Evolutionary conservation across 2,888 invertebrate genomes (phyloP).

Genomic region (Globia sparganii): DNA sequence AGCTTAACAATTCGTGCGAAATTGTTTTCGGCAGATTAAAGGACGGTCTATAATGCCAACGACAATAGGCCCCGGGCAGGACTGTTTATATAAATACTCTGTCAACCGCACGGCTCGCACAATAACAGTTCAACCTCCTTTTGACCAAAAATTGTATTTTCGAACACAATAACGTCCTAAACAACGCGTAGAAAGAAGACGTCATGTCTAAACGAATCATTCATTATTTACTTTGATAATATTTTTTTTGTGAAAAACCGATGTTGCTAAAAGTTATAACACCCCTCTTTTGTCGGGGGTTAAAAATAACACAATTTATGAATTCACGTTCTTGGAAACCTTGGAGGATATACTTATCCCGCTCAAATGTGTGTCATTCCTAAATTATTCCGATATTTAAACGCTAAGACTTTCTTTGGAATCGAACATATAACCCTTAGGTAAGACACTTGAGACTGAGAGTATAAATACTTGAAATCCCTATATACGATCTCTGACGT

Average conservation of each 20-base stretch:
- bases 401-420: neutral
- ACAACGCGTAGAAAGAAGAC: constrained; percentile 72
- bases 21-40: constrained; percentile 82
- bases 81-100: constrained; percentile 83
- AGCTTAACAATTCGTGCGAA: constrained; percentile 65
- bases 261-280: constrained; percentile 26
- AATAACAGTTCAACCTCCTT: constrained; percentile 78
- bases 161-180: constrained; percentile 76
- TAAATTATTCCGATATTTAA: neutral
- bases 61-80: constrained; percentile 77
- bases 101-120: constrained; percentile 83
- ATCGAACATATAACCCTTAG: constrained; percentile 2
- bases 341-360: constrained; percentile 7
- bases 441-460: neutral
- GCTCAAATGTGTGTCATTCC: neutral
- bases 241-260: constrained; percentile 39
- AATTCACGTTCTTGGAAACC: constrained; percentile 12
- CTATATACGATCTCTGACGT: neutral
- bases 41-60: constrained; percentile 77
- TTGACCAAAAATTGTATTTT: constrained; percentile 84
- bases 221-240: constrained; percentile 68
- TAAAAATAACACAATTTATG: constrained; percentile 43
- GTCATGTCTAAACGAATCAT: constrained; percentile 70
- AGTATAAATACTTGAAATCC: constrained; percentile 15
- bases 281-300: too few relatives aligned